Conservation (phyloP, 2,888 invertebrate species). For the Ceraclea dissimilis region DNA sequence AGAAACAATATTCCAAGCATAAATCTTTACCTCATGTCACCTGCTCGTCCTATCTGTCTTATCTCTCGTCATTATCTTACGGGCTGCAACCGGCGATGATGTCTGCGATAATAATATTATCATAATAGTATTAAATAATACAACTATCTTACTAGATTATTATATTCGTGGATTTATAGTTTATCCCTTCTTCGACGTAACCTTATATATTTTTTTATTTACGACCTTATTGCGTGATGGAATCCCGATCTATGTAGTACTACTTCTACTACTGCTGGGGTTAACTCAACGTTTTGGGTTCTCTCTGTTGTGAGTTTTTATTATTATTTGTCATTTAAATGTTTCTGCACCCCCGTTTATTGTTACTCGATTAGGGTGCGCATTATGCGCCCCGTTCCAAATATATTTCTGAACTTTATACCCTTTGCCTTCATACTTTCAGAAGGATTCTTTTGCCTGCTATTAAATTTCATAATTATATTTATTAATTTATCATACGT, state of each 20-base stretch:
- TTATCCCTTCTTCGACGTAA: constrained; percentile 14
- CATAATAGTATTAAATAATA: no score
- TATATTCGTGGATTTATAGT: background rate
- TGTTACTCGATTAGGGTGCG: background rate
- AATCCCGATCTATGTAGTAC: constrained; percentile 9
- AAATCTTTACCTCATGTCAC: background rate
- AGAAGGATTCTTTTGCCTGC: no score
- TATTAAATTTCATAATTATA: no score
- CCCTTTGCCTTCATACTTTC: no score
- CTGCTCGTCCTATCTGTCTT: background rate
- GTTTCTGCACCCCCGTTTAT: background rate
- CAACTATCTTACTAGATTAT: no score
- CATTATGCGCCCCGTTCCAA: no score
- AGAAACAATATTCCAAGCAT: background rate
- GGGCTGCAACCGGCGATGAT: background rate
- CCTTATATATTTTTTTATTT: constrained; percentile 15
- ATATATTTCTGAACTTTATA: no score
- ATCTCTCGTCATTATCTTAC: background rate
- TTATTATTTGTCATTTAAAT: constrained; percentile 4
- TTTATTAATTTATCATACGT: no score
- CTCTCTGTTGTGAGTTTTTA: background rate
- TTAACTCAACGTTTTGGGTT: background rate
- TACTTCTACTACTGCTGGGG: no score
- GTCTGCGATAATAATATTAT: background rate
- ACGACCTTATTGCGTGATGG: constrained; percentile 22